Percentiles rank a stretch among this genome's conserved stretches.
Evolutionary conservation across 92 coral and sea anemone species (phyloP).

Genomic region (Plumapathes pennacea): DNA sequence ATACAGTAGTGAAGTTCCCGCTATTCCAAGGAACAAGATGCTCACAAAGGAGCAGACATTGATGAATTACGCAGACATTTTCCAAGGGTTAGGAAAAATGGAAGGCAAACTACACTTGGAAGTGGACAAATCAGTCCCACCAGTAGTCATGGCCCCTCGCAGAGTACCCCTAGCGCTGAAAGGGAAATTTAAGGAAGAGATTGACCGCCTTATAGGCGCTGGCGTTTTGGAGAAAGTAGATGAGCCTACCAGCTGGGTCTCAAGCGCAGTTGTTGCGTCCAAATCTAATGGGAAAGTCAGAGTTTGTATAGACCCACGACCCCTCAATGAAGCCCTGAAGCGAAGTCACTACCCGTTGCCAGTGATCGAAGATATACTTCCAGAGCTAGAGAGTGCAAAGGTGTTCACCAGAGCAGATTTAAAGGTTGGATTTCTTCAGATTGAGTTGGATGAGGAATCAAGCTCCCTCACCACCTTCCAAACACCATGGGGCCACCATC

Average conservation of each 20-base stretch:
- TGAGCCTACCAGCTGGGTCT: conserved; percentile 41
- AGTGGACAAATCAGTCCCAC: conserved; percentile 10
- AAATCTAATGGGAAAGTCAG: conserved; percentile 41
- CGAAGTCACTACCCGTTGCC: conserved; percentile 6
- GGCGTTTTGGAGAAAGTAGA: conserved; percentile 15
- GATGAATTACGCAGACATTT: conserved; percentile 18
- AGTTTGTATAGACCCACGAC: conserved; percentile 46
- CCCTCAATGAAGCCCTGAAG: conserved; percentile 31
- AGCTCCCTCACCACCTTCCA: conserved; percentile 32
- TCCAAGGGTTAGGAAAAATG: conserved; percentile 18
- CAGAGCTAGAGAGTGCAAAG: conserved; percentile 12
- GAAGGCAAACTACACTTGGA: conserved; percentile 42
- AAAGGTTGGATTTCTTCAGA: conserved; percentile 32
- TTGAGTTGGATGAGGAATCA: conserved; percentile 33
- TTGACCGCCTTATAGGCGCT: conserved; percentile 24
- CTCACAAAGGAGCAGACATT: conserved; percentile 14
- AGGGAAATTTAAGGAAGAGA: conserved; percentile 21
- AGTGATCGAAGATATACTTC: conserved; percentile 27
- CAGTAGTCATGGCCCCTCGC: conserved; percentile 18
- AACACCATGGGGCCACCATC: conserved; percentile 29
- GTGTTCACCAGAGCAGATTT: conserved; percentile 21
- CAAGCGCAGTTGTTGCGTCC: conserved; percentile 18
- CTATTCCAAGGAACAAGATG: too few species aligned
- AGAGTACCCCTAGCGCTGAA: conserved; percentile 17
- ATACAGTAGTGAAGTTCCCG: neutral